Conservation (phyloP, 2,797 vertebrate species). For the Takifugu ocellatus region DNA sequence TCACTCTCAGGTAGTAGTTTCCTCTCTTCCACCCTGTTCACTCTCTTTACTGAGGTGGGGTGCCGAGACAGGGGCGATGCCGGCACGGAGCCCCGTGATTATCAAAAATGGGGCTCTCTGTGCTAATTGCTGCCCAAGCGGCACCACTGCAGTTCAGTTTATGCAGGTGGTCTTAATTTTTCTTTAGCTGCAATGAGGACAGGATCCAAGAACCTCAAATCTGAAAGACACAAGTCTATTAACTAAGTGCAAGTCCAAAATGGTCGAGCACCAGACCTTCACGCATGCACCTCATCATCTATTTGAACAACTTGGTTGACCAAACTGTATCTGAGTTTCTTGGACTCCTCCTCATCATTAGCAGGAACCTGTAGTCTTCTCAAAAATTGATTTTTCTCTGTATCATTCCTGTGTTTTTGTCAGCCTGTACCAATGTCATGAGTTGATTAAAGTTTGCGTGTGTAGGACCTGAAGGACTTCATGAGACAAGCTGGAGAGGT, state of each 20-base stretch:
- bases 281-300: not conserved
- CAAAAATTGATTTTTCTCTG: constrained; percentile 59
- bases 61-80: constrained; percentile 68
- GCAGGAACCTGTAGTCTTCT: constrained; percentile 61
- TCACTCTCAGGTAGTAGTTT: constrained; percentile 88
- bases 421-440: constrained; percentile 29
- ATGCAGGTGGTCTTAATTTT: constrained; percentile 65
- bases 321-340: constrained; percentile 49
- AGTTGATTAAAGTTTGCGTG: constrained; percentile 59
- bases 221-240: constrained; percentile 13
- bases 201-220: constrained; percentile 66
- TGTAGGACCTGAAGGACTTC: constrained; percentile 99
- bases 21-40: constrained; percentile 85
- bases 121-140: constrained; percentile 66
- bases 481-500: constrained; percentile 99
- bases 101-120: constrained; percentile 62
- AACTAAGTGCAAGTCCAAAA: not conserved
- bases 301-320: too few species aligned
- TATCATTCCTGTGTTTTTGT: constrained; percentile 53
- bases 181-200: constrained; percentile 51
- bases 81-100: constrained; percentile 63
- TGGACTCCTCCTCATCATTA: constrained; percentile 56
- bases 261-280: constrained; percentile 7
- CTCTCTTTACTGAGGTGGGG: constrained; percentile 82
- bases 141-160: constrained; percentile 64